These are phyloP conservation scores for Rynchops niger DNA, from an alignment of 2,113 vertebrate genomes.

Conservation along the genomic window DNA sequence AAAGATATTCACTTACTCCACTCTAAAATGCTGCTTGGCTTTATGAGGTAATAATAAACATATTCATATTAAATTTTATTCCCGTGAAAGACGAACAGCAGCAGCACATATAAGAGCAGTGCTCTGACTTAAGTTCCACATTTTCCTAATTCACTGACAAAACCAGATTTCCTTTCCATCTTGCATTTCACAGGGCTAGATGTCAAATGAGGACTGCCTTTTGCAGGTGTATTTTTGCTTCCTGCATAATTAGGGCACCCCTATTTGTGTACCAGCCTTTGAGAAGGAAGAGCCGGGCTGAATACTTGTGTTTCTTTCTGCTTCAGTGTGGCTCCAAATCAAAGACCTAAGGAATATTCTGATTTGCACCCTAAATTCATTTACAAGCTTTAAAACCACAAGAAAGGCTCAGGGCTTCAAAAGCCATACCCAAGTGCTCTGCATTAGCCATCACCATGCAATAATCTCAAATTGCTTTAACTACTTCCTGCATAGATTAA, in stretches of 20 bases:
- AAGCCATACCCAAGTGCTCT: not conserved
- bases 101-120: not conserved
- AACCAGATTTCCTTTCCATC: not conserved
- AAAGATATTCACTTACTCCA: not conserved
- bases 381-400: not conserved
- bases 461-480: not conserved
- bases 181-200: not conserved
- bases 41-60: constrained; percentile 49
- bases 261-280: not conserved
- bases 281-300: not conserved
- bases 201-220: not conserved
- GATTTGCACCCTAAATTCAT: not conserved
- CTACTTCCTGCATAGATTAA: not conserved
- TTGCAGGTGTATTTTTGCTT: not conserved
- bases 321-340: not conserved
- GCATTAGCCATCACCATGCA: not conserved
- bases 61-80: constrained; percentile 26
- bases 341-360: not conserved
- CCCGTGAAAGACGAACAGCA: not conserved
- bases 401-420: not conserved
- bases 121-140: not conserved
- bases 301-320: not conserved
- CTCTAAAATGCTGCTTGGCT: constrained; percentile 8
- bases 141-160: not conserved
- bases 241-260: not conserved